Base-by-base conservation (phyloP, 1,140 invertebrate species). In the Drosophila leontia region DNA sequence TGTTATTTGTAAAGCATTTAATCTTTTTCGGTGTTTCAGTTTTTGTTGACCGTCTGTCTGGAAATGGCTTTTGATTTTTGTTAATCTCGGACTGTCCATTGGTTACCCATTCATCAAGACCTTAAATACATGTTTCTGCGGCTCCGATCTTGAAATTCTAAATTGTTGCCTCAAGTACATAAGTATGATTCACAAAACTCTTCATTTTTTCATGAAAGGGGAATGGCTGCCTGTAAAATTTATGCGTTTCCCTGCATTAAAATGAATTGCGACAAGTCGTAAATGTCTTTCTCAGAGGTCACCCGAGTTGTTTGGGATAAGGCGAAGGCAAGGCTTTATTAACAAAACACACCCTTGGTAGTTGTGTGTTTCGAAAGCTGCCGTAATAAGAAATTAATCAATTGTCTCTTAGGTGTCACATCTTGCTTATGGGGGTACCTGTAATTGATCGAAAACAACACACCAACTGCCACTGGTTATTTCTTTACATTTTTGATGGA, bases 1-100 rank as follows among this genome's bases (percentile, higher is more conserved):
- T 88, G 84, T 35, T 83, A 83, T 87, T 80, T 88, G 84, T 88
- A 80, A 78, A 80, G 83, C 64, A 80, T 87, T 88, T 88, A 87
- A 85, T 90, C 65, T 85, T 78, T 86, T 83, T 75, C 69, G 64
- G 78, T 64, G 78, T 71, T 84, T 81, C 63, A 63, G 78, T 88
- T 86, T 87, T 78, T 81, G 69, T 71, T 75, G 57, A 78, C 57
- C 41, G 50, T 17, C 80, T 62, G 59, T 67, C 44, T 63, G 53
- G 39, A 56, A 55, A 71, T 78, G 61, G 71, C 56, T 65, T 84
- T 75, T 82, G 74, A 64, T 79, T 80, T 78, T 78, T 61, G 55
- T 81, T 80, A 84, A 90, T 84, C 74, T 81, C 56, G 71, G 50
- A 62, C 60, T 64, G 51, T 65, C 57, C 57, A 51, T 79, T 83